Conservation (phyloP, 1,140 invertebrate species). For the Lasioglossum baleicum region DNA sequence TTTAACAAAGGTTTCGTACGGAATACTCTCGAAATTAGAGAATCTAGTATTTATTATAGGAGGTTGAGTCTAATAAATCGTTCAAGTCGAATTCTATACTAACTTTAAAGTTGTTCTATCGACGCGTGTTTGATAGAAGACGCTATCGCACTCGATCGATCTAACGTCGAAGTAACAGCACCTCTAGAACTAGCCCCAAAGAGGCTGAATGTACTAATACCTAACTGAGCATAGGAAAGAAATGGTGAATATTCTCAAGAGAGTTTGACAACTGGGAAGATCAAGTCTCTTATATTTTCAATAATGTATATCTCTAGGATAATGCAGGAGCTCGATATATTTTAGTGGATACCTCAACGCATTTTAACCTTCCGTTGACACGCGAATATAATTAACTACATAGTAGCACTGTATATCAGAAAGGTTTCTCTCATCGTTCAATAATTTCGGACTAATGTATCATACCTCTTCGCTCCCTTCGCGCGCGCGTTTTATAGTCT, state of each 20-base stretch:
- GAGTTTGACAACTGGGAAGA: not conserved
- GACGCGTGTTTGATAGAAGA: too few relatives aligned
- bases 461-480: not conserved
- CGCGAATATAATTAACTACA: not conserved
- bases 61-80: not conserved
- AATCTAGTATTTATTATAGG: slow-evolving; percentile 3
- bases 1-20: not conserved
- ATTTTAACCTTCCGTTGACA: slow-evolving; percentile 34
- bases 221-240: slow-evolving; percentile 18
- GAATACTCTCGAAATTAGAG: not conserved
- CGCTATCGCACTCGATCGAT: not conserved
- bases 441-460: not conserved
- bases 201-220: slow-evolving; percentile 52
- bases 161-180: slow-evolving; percentile 6
- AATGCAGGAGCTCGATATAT: not conserved
- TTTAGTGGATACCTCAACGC: slow-evolving; percentile 1
- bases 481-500: not conserved
- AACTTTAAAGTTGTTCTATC: too few relatives aligned
- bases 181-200: slow-evolving; percentile 47
- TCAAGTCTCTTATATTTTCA: not conserved
- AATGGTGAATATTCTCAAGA: not conserved
- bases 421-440: not conserved
- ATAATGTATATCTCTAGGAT: slow-evolving; percentile 19
- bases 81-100: too few relatives aligned
- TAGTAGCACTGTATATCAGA: not conserved